These are phyloP conservation scores for Lepilemur septentrionalis DNA, from an alignment of 2,797 vertebrate species.

Conservation along the genomic window DNA sequence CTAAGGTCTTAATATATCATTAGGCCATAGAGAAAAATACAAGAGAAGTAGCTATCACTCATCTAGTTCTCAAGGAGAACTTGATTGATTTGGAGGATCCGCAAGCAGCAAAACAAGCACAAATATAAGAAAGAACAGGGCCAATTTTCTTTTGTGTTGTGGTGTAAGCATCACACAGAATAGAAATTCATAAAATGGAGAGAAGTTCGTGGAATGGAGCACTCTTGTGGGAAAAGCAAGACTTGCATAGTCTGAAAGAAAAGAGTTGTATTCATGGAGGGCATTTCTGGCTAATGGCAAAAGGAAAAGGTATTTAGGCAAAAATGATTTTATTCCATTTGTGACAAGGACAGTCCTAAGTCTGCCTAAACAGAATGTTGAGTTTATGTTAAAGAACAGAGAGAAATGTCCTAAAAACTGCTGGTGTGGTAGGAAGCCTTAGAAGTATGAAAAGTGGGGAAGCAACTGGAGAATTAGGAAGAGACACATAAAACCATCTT, in stretches of 20 bases:
- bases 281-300: neutral
- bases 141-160: neutral
- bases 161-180: neutral
- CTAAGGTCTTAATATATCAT: neutral
- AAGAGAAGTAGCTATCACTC: neutral
- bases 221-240: neutral
- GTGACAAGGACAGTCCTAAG: neutral
- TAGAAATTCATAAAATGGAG: neutral
- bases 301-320: neutral
- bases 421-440: neutral
- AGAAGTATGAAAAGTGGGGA: neutral
- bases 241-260: neutral
- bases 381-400: neutral
- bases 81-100: neutral
- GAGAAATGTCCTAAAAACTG: neutral
- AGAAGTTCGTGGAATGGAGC: neutral
- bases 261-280: neutral
- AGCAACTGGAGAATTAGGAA: neutral
- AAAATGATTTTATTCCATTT: neutral
- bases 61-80: neutral
- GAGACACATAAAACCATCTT: neutral
- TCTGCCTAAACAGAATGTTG: neutral
- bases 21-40: neutral
- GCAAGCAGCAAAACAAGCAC: neutral
- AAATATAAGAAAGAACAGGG: neutral